Evolutionary conservation across 2,888 invertebrate genomes (phyloP).

Genomic region (Belgica antarctica): DNA sequence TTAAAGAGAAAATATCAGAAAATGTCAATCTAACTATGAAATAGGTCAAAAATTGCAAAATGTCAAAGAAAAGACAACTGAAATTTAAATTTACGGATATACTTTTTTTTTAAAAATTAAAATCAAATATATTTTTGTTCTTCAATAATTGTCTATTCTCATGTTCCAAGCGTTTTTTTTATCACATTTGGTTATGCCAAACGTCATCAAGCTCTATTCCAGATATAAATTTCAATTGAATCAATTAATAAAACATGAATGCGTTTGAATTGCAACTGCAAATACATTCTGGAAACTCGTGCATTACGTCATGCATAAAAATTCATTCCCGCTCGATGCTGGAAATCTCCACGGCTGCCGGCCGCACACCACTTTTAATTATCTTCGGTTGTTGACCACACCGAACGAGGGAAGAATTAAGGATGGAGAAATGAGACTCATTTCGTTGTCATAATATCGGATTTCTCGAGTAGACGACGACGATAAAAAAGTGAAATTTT

Average conservation of each 20-base stretch:
- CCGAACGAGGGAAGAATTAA: background rate
- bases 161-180: no score
- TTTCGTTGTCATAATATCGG: background rate
- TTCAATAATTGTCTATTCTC: no score
- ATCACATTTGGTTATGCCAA: no score
- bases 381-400: conserved; percentile 40
- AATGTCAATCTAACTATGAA: no score
- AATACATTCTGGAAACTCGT: conserved; percentile 6
- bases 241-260: conserved; percentile 36
- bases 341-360: background rate
- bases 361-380: conserved; percentile 24
- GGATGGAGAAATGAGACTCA: no score
- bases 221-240: conserved; percentile 34
- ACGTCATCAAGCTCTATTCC: background rate
- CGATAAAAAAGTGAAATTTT: background rate
- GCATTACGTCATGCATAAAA: conserved; percentile 32
- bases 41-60: no score
- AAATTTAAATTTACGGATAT: no score
- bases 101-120: no score
- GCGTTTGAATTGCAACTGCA: conserved; percentile 35
- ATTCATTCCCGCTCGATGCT: no score
- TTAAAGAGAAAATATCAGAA: no score
- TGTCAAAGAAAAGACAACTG: no score
- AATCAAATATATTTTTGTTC: no score
- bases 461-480: background rate